A percentile compares a stretch with the other conserved stretches of the same genome.
These are phyloP conservation scores for Hypotaenidia philippensis DNA, from an alignment of 2,797 vertebrate genomes.

Conservation along the genomic window DNA sequence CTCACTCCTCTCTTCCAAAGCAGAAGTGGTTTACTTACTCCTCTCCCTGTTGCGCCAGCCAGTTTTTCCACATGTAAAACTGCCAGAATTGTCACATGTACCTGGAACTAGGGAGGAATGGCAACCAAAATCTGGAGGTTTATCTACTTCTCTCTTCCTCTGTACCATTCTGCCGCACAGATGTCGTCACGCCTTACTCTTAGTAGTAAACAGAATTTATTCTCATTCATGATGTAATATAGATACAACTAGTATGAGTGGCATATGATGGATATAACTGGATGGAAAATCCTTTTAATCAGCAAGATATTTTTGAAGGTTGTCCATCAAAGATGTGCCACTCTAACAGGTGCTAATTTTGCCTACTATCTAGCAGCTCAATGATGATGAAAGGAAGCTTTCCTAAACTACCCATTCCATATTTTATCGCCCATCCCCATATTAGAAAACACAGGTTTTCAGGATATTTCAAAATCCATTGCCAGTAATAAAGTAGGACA, in stretches of 20 bases:
- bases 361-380: not conserved
- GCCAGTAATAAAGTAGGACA: not conserved
- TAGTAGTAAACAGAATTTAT: not conserved
- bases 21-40: not conserved
- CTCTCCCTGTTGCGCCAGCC: not conserved
- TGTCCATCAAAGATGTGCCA: not conserved
- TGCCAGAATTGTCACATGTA: not conserved
- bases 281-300: not conserved
- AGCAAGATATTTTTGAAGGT: not conserved
- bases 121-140: not conserved
- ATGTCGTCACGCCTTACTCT: not conserved
- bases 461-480: not conserved
- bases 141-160: not conserved
- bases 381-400: not conserved
- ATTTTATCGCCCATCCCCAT: not conserved
- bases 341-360: too few species aligned
- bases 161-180: not conserved
- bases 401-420: not conserved
- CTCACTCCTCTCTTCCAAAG: not conserved
- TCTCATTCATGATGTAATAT: not conserved
- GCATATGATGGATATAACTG: accelerated
- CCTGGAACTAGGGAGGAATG: not conserved
- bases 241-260: not conserved
- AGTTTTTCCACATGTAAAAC: not conserved
- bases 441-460: not conserved